A percentile compares a stretch with the other conserved stretches of the same genome.
Conservation (phyloP, 2,888 invertebrate species). For the Catonia carolina region DNA sequence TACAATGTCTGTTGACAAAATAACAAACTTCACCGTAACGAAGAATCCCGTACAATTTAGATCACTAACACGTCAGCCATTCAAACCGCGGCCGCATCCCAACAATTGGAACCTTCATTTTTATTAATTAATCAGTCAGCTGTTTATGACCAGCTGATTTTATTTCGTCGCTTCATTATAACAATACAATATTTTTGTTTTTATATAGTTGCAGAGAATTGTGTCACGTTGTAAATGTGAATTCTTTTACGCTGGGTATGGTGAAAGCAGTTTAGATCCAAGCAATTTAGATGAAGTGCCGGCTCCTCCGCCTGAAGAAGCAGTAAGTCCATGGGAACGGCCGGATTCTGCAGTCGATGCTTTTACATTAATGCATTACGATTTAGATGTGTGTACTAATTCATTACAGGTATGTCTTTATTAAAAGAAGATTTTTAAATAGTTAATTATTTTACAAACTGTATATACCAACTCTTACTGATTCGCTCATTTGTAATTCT, state of each 20-base stretch:
- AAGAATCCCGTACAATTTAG: too few species aligned
- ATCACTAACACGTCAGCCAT: too few species aligned
- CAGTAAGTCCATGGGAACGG: conserved; percentile 68
- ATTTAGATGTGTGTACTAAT: conserved; percentile 96
- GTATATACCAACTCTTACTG: too few species aligned
- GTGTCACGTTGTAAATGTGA: conserved; percentile 90
- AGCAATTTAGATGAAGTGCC: conserved; percentile 57
- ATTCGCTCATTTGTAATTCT: background rate
- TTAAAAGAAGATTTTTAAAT: conserved; percentile 1
- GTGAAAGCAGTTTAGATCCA: conserved; percentile 68
- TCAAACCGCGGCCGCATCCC: too few species aligned
- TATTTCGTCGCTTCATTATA: too few species aligned
- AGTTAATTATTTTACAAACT: background rate
- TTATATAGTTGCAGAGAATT: conserved; percentile 81
- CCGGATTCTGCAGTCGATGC: conserved; percentile 88
- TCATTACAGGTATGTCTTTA: conserved; percentile 59
- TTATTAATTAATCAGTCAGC: too few species aligned
- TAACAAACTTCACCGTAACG: too few species aligned
- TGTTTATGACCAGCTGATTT: too few species aligned
- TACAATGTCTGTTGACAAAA: too few species aligned
- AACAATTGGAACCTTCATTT: too few species aligned
- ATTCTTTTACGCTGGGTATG: conserved; percentile 94
- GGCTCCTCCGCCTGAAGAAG: conserved; percentile 60
- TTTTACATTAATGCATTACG: conserved; percentile 96
- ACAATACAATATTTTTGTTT: too few species aligned